phyloP scores from a whole-genome alignment of 2,888 invertebrate genomes.

The Zeuzera pyrina region DNA sequence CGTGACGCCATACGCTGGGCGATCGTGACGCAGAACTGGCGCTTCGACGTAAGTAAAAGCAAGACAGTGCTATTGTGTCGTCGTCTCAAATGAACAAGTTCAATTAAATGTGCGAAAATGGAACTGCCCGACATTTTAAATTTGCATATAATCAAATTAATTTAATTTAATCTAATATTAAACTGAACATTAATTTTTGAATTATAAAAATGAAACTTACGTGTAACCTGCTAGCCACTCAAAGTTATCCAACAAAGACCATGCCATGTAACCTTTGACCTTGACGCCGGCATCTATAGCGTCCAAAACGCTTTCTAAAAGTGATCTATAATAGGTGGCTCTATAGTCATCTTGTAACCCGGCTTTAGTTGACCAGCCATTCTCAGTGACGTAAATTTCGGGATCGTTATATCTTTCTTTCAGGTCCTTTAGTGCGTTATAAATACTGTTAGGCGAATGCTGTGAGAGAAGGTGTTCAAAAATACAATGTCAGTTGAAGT shows the following conservation, averaged over 20 bases:
- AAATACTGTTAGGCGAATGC: constrained; percentile 73
- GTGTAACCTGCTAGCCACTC: constrained; percentile 66
- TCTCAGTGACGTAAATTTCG: constrained; percentile 74
- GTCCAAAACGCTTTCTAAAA: constrained; percentile 3
- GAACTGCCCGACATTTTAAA: too few species aligned
- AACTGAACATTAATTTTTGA: too few species aligned
- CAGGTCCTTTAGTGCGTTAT: constrained; percentile 33
- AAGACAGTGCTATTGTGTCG: too few species aligned
- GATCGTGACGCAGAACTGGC: too few species aligned
- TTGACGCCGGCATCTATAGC: constrained; percentile 3
- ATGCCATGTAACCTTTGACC: constrained; percentile 51
- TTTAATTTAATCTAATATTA: too few species aligned
- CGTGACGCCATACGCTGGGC: too few species aligned
- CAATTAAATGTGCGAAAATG: too few species aligned
- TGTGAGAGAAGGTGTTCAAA: too few species aligned
- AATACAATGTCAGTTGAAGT: too few species aligned
- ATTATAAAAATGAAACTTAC: constrained; percentile 32
- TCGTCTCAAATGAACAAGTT: too few species aligned
- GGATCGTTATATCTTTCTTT: constrained; percentile 58
- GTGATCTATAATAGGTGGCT: constrained; percentile 4
- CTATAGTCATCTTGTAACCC: constrained; percentile 4
- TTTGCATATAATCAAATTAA: too few species aligned
- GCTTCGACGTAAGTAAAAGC: too few species aligned
- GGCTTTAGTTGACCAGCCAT: constrained; percentile 57
- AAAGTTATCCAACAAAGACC: constrained; percentile 72